phyloP scores from a whole-genome alignment of 1,140 invertebrate species.

The Adoxophyes honmai region DNA sequence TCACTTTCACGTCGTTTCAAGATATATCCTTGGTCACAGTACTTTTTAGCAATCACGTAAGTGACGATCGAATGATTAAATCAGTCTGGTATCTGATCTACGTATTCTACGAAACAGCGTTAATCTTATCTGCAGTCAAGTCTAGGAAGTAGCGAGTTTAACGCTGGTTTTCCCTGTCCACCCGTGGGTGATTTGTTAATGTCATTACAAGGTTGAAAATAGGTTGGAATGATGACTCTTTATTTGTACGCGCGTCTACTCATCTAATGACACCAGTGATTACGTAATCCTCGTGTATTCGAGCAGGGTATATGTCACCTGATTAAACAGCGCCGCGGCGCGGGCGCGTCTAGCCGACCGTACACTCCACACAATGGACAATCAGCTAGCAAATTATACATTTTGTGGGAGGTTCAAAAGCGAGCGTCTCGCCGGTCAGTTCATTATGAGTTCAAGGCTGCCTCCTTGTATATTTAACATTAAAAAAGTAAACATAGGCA shows the following conservation, averaged over 20 bases:
- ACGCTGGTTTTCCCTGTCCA: too few species aligned
- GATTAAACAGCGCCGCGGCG: slow-evolving; percentile 1
- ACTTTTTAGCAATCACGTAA: too few species aligned
- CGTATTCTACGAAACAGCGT: too few species aligned
- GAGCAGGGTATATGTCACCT: slow-evolving; percentile 4
- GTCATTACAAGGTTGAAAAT: too few species aligned
- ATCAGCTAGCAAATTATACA: slow-evolving; percentile 37
- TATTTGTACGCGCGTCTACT: slow-evolving; percentile 14
- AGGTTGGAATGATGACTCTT: not conserved
- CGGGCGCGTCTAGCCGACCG: slow-evolving; percentile 6
- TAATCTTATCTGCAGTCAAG: too few species aligned
- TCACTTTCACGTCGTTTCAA: too few species aligned
- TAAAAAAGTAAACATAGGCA: not conserved
- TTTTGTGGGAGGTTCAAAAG: slow-evolving; percentile 45
- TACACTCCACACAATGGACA: slow-evolving; percentile 38
- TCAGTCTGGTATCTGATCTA: too few species aligned
- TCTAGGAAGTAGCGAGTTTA: too few species aligned
- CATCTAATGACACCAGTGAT: slow-evolving; percentile 2
- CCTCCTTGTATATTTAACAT: not conserved
- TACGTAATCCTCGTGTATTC: slow-evolving; percentile 7
- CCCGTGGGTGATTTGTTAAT: too few species aligned
- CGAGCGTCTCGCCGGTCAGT: slow-evolving; percentile 30
- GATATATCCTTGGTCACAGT: too few species aligned
- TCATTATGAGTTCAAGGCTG: slow-evolving; percentile 53
- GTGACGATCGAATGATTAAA: too few species aligned